These are phyloP conservation scores for Drosophila kambysellisi DNA, from an alignment of 2,888 invertebrate genomes.

Conservation along the genomic window DNA sequence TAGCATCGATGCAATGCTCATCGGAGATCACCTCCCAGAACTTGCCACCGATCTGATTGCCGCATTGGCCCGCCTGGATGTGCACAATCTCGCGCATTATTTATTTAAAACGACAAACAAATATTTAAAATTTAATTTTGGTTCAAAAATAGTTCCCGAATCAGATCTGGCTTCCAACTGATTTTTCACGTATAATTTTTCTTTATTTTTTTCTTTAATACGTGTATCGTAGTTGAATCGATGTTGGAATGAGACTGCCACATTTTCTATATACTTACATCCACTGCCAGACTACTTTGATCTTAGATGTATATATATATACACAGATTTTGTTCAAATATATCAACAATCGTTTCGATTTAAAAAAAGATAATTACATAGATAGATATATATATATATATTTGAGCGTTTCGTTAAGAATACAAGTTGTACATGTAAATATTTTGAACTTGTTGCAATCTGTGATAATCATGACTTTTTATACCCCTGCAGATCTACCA, in stretches of 20 bases:
- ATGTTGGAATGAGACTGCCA: slow-evolving; percentile 50
- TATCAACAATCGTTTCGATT: neutral
- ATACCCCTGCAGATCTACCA: neutral
- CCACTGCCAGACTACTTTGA: slow-evolving; percentile 46
- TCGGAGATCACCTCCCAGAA: slow-evolving; percentile 99
- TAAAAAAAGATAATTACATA: neutral
- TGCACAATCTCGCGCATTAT: slow-evolving; percentile 98
- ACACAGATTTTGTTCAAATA: neutral
- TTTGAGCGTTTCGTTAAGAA: slow-evolving; percentile 4
- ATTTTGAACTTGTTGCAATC: neutral
- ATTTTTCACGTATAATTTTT: slow-evolving; percentile 60
- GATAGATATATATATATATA: slow-evolving; percentile 4
- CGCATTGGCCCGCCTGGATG: slow-evolving; percentile 97
- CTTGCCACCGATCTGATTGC: slow-evolving; percentile 98
- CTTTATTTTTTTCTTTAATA: slow-evolving; percentile 47
- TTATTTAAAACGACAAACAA: neutral
- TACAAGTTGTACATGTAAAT: slow-evolving; percentile 2
- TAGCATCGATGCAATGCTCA: slow-evolving; percentile 97
- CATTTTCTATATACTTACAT: slow-evolving; percentile 5
- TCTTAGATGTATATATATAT: slow-evolving; percentile 2
- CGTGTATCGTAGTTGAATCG: slow-evolving; percentile 58
- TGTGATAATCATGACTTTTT: neutral
- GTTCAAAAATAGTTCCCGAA: slow-evolving; percentile 4
- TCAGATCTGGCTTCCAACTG: slow-evolving; percentile 14
- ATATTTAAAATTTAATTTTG: slow-evolving; percentile 14